Conservation (phyloP, 2,888 invertebrate genomes). For the Eilema caniola region DNA sequence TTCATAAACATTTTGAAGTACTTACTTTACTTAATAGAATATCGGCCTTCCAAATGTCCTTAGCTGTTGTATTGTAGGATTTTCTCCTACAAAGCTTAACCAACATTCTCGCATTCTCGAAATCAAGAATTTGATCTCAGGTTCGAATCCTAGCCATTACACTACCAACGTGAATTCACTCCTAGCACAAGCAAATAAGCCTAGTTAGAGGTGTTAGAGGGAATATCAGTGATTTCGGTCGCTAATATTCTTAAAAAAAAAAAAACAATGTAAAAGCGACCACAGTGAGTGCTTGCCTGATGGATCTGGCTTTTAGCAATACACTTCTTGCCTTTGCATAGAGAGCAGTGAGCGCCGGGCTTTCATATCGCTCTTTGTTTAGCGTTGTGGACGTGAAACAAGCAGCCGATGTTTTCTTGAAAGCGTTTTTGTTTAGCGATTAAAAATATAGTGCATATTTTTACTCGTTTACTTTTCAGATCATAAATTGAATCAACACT, state of each 20-base stretch:
- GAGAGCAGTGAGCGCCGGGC: slow-evolving; percentile 29
- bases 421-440: slow-evolving; percentile 34
- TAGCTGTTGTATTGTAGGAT: no score
- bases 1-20: no score
- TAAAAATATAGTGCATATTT: slow-evolving; percentile 5
- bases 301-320: slow-evolving; percentile 68
- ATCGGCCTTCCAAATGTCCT: background rate
- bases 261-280: slow-evolving; percentile 58
- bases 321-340: slow-evolving; percentile 58
- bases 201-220: no score
- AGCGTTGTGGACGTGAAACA: slow-evolving; percentile 54
- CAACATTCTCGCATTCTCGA: background rate
- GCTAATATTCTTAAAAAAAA: no score
- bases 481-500: background rate
- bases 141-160: no score
- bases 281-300: slow-evolving; percentile 57
- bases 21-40: background rate
- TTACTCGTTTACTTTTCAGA: background rate
- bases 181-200: no score
- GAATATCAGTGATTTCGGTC: no score
- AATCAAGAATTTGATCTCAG: background rate
- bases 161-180: no score
- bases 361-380: slow-evolving; percentile 64
- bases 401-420: slow-evolving; percentile 60
- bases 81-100: background rate